phyloP scores from a whole-genome alignment of 2,113 vertebrate species.

The Prochilodus magdalenae region DNA sequence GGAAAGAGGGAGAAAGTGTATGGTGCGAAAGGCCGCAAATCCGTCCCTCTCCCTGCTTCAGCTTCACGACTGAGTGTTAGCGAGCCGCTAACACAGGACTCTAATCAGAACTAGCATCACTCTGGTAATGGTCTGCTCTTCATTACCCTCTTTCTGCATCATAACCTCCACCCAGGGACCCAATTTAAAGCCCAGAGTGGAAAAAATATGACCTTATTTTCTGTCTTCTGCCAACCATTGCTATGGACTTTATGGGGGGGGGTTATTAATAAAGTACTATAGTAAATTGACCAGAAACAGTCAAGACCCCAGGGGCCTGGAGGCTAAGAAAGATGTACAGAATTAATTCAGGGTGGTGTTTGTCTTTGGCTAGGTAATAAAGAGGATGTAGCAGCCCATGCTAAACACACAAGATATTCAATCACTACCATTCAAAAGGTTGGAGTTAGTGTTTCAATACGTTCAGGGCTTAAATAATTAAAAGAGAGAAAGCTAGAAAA shows the following conservation, averaged over 20 bases:
- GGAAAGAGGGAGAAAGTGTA: neutral
- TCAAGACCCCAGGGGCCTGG: conserved; percentile 7
- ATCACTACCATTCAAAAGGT: neutral
- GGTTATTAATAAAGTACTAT: conserved; percentile 51
- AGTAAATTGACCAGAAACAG: conserved; percentile 36
- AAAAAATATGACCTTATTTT: conserved; percentile 31
- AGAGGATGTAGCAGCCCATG: neutral
- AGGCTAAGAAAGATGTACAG: neutral
- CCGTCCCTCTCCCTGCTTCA: conserved; percentile 23
- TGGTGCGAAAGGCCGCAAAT: neutral
- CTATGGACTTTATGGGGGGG: conserved; percentile 7
- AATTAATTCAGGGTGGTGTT: neutral
- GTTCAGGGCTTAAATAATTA: no score
- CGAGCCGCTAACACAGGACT: conserved; percentile 35
- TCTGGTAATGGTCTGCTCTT: conserved; percentile 36
- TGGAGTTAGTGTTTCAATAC: neutral
- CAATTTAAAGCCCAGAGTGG: conserved; percentile 50
- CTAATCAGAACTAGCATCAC: conserved; percentile 47
- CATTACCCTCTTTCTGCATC: conserved; percentile 37
- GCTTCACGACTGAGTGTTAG: conserved; percentile 50
- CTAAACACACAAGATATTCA: neutral
- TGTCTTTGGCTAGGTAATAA: neutral
- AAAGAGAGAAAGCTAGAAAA: neutral
- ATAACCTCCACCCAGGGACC: conserved; percentile 40
- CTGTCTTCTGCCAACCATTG: conserved; percentile 23